Evolutionary conservation across 2,113 vertebrate genomes (phyloP), one percentile per base, ranked within the genome.

Genomic region (Mungos mungo): DNA sequence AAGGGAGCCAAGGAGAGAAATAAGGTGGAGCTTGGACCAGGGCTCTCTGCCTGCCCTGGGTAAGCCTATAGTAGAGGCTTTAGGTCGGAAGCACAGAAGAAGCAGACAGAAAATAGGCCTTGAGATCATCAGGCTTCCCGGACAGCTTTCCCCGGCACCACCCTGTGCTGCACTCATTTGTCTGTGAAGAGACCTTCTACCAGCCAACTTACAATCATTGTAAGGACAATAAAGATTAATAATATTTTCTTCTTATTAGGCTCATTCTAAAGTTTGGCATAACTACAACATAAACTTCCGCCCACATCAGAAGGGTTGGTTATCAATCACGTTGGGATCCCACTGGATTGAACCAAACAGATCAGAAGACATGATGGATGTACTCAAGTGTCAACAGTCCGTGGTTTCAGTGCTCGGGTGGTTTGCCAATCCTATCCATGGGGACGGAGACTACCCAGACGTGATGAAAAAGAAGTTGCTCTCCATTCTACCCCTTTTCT

Each of bases 341-440:
- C 99, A 99, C 88, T 99, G 99, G 99, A 99, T 99, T 0, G 99
- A 99, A 93, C 99, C 99, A n/a, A 99, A 98, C 92, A 98, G 96
- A 96, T 98, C 97, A 0, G 98, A 98, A 91, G 96, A 98, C 81
- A 97, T 91, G 21, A 95, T 33, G 21, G 99, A 99, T 25, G 96
- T 99, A 50, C 96, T 98, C 41, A 98, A 98, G 50, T 99, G 99
- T 82, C 99, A 99, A 95, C 98, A 99, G 80, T 99, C 99, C 25
- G 97, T 99, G 97, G 99, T 99, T 81, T 99, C 99, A 4, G 99
- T 99, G 57, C 99, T 99, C 0, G 99, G 99, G 4, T 99, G 99
- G 99, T 99, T 99, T 97, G 99, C 99, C 35, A 98, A 98, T 83
- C 99, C 99, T 29, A 99, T 99, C 96, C 99, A 99, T 0, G 99